These are phyloP conservation scores for Nestor notabilis DNA, from an alignment of 2,113 vertebrate genomes.

Conservation along the genomic window DNA sequence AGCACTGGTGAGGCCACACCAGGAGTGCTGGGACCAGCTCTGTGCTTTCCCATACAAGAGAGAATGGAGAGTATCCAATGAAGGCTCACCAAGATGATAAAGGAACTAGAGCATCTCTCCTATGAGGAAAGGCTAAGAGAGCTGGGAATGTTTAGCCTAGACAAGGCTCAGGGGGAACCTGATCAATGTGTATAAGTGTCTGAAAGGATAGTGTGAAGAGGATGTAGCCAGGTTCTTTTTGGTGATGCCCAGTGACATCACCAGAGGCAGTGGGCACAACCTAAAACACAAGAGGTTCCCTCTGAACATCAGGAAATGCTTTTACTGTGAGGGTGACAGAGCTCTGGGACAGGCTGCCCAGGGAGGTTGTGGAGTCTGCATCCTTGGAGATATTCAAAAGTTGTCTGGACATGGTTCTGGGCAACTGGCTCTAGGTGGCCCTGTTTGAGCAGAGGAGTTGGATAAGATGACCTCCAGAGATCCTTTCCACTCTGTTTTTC, in stretches of 20 bases:
- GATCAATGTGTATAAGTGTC: background rate
- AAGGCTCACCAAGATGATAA: background rate
- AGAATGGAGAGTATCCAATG: too few species aligned
- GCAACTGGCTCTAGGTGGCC: background rate
- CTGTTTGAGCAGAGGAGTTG: background rate
- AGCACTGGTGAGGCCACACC: background rate
- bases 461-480: background rate
- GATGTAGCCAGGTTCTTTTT: background rate
- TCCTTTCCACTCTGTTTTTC: background rate
- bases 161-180: background rate
- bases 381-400: background rate
- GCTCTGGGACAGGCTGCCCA: too few species aligned
- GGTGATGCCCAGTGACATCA: background rate
- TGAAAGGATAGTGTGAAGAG: background rate
- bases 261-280: background rate
- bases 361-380: background rate
- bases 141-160: background rate
- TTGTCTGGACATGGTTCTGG: fast-evolving
- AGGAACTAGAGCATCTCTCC: background rate
- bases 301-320: background rate
- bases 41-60: background rate
- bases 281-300: background rate
- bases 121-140: background rate
- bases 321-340: background rate
- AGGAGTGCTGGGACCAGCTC: background rate